phyloP scores from a whole-genome alignment of 2,888 invertebrate species.

The Torymus auratus region DNA sequence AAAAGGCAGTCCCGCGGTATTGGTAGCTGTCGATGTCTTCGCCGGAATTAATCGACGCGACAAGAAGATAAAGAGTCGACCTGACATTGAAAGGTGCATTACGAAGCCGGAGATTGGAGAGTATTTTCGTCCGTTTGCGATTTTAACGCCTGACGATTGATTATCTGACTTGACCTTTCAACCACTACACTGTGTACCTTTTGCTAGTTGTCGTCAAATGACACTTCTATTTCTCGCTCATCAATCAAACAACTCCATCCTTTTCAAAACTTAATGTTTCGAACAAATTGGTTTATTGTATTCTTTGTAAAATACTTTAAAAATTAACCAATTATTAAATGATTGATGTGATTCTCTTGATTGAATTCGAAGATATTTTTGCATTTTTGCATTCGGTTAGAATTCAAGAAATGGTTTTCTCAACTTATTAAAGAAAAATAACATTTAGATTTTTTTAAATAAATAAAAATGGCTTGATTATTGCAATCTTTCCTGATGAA shows the following conservation, averaged over 20 bases:
- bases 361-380: no score
- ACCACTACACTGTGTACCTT: conserved; percentile 1
- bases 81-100: conserved; percentile 71
- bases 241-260: neutral
- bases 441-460: no score
- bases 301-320: neutral
- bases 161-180: conserved; percentile 45
- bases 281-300: no score
- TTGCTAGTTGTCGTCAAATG: neutral
- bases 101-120: conserved; percentile 67
- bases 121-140: conserved; percentile 54
- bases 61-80: conserved; percentile 66
- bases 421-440: no score
- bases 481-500: no score
- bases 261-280: no score
- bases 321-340: no score
- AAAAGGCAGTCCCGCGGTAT: conserved; percentile 62
- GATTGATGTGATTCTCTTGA: no score
- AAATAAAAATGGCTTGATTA: no score
- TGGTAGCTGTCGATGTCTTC: conserved; percentile 62
- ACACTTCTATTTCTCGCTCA: neutral
- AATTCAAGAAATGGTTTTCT: no score
- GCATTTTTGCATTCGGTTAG: no score
- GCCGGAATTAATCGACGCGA: conserved; percentile 67
- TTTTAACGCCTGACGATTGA: conserved; percentile 49